phyloP scores from a whole-genome alignment of 2,113 vertebrate species.

The Ciconia boyciana region DNA sequence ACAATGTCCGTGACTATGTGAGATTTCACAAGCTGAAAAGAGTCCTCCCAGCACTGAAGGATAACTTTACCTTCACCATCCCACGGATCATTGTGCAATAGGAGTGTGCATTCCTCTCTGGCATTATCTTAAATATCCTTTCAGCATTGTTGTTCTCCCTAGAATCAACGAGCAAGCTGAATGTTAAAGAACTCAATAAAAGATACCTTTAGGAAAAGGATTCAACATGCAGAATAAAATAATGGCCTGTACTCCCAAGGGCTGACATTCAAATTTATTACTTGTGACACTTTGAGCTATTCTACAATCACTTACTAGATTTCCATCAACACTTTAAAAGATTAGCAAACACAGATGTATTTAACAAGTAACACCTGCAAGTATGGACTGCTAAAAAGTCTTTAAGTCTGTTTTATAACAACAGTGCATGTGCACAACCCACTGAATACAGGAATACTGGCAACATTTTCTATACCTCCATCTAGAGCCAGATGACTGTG shows the following conservation, averaged over 20 bases:
- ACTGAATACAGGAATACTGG: background rate
- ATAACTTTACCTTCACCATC: slow-evolving; percentile 87
- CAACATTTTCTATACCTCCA: slow-evolving; percentile 76
- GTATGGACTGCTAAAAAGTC: background rate
- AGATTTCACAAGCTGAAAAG: background rate
- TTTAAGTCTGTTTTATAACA: background rate
- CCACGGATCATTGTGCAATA: slow-evolving; percentile 91
- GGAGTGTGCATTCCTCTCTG: slow-evolving; percentile 82
- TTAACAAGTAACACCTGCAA: background rate
- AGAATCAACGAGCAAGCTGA: background rate
- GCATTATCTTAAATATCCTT: slow-evolving; percentile 89
- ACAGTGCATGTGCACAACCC: background rate
- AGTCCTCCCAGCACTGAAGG: background rate
- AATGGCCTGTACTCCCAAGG: background rate
- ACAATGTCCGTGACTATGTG: background rate
- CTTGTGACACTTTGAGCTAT: background rate
- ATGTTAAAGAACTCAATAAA: background rate
- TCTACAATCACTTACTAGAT: background rate
- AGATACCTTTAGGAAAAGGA: background rate
- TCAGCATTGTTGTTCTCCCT: slow-evolving; percentile 87
- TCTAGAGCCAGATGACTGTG: background rate
- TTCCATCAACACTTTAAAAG: background rate
- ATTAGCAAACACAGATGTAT: background rate
- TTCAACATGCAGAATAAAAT: background rate
- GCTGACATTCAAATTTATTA: background rate